Evolutionary conservation across 2,888 invertebrate species (phyloP).

Genomic region (Catocala fraxini): DNA sequence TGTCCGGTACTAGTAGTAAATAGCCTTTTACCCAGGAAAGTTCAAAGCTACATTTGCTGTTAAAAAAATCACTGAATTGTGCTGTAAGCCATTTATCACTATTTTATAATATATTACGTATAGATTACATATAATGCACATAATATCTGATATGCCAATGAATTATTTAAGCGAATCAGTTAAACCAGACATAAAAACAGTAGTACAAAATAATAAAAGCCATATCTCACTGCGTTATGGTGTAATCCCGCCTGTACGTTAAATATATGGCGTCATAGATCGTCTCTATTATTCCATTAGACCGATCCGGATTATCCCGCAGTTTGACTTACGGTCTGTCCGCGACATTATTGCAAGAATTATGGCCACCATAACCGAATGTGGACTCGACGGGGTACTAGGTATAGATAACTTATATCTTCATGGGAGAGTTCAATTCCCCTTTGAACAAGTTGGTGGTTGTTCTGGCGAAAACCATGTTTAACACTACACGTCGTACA

Average conservation of each 20-base stretch:
- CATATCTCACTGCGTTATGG: slow-evolving; percentile 23
- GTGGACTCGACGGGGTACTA: slow-evolving; percentile 8
- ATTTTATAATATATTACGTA: too few species aligned
- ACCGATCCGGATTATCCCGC: slow-evolving; percentile 53
- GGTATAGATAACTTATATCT: slow-evolving; percentile 31
- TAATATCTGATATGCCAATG: too few species aligned
- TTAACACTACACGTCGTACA: not conserved
- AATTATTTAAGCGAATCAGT: not conserved
- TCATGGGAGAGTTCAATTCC: slow-evolving; percentile 7
- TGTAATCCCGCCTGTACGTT: slow-evolving; percentile 45
- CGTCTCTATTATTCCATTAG: slow-evolving; percentile 63
- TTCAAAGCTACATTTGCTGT: too few species aligned
- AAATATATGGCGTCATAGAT: slow-evolving; percentile 58
- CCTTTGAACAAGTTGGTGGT: not conserved
- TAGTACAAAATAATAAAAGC: slow-evolving; percentile 24
- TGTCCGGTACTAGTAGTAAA: too few species aligned
- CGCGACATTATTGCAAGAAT: slow-evolving; percentile 49
- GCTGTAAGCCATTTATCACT: too few species aligned
- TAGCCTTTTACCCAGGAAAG: too few species aligned
- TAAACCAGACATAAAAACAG: slow-evolving; percentile 16
- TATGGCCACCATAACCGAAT: slow-evolving; percentile 42
- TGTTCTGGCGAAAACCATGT: not conserved
- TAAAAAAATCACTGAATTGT: too few species aligned
- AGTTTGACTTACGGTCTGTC: slow-evolving; percentile 57
- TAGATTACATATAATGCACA: too few species aligned